A percentile compares a stretch with the other conserved stretches of the same genome.
phyloP scores from a whole-genome alignment of 2,888 invertebrate species.

The Pandemis heparana region DNA sequence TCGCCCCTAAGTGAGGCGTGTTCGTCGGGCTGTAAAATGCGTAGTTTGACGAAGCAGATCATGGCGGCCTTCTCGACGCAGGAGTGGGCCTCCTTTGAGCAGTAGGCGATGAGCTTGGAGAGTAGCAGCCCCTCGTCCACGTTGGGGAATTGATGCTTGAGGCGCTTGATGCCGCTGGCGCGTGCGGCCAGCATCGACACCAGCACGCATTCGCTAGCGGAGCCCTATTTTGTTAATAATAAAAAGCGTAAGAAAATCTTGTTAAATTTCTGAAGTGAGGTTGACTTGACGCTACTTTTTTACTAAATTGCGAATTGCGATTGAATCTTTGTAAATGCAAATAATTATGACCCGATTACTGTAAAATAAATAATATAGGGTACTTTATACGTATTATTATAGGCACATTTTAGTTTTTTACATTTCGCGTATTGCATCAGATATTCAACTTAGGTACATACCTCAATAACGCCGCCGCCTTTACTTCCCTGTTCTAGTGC shows the following conservation, averaged over 20 bases:
- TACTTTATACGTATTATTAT: too few relatives aligned
- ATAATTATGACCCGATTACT: too few relatives aligned
- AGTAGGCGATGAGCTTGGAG: constrained; percentile 97
- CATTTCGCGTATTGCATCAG: too few relatives aligned
- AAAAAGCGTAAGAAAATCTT: not conserved
- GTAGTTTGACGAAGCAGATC: constrained; percentile 96
- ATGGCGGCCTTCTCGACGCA: constrained; percentile 97
- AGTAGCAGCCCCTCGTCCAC: constrained; percentile 96
- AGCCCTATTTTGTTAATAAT: constrained; percentile 87
- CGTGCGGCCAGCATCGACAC: constrained; percentile 97
- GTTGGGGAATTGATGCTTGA: constrained; percentile 94
- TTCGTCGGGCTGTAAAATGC: constrained; percentile 95
- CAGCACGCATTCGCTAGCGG: constrained; percentile 97
- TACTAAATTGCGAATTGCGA: too few relatives aligned
- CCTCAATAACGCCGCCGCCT: constrained; percentile 98
- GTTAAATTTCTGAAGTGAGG: too few relatives aligned
- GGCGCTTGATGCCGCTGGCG: constrained; percentile 93
- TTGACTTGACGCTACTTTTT: too few relatives aligned
- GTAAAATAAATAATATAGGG: too few relatives aligned
- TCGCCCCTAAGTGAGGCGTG: constrained; percentile 92
- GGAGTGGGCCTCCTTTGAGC: constrained; percentile 96
- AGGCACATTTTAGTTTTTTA: too few relatives aligned
- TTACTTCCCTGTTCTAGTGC: constrained; percentile 93
- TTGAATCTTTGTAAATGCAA: too few relatives aligned
- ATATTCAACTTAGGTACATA: constrained; percentile 72